These are phyloP conservation scores for Trisateles emortualis DNA, from an alignment of 2,888 invertebrate genomes.

Conservation along the genomic window DNA sequence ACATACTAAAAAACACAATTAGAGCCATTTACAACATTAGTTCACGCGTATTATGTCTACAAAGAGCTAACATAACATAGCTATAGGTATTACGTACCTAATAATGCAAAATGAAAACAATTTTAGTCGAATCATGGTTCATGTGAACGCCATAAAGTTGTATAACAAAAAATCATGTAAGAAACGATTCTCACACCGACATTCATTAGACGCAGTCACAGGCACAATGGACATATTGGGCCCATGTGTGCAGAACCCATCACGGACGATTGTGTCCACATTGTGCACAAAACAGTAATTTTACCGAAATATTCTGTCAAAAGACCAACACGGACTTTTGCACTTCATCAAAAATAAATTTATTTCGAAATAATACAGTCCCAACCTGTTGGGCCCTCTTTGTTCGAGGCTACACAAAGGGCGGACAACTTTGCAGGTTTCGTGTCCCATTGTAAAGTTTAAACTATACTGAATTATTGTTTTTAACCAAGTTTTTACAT, in stretches of 20 bases:
- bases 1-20: too few species aligned
- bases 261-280: slow-evolving; percentile 69
- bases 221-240: slow-evolving; percentile 78
- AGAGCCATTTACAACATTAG: not conserved
- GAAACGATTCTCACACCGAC: slow-evolving; percentile 65
- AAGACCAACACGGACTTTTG: slow-evolving; percentile 77
- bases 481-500: slow-evolving; percentile 68
- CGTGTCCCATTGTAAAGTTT: slow-evolving; percentile 63
- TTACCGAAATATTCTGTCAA: slow-evolving; percentile 74
- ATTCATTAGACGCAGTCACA: slow-evolving; percentile 69
- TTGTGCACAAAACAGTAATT: slow-evolving; percentile 72
- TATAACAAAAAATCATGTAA: slow-evolving; percentile 47
- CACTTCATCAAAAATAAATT: slow-evolving; percentile 86
- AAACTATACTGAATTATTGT: slow-evolving; percentile 77
- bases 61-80: not conserved
- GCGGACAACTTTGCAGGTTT: slow-evolving; percentile 57
- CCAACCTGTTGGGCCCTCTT: slow-evolving; percentile 71
- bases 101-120: slow-evolving; percentile 11
- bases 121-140: slow-evolving; percentile 37
- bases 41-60: not conserved
- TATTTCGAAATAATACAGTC: slow-evolving; percentile 74
- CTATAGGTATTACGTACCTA: not conserved
- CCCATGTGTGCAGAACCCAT: slow-evolving; percentile 81
- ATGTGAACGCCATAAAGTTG: slow-evolving; percentile 37
- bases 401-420: slow-evolving; percentile 59